Base-by-base conservation (phyloP, 2,888 invertebrate genomes). In the Phanerotoma sp. region DNA sequence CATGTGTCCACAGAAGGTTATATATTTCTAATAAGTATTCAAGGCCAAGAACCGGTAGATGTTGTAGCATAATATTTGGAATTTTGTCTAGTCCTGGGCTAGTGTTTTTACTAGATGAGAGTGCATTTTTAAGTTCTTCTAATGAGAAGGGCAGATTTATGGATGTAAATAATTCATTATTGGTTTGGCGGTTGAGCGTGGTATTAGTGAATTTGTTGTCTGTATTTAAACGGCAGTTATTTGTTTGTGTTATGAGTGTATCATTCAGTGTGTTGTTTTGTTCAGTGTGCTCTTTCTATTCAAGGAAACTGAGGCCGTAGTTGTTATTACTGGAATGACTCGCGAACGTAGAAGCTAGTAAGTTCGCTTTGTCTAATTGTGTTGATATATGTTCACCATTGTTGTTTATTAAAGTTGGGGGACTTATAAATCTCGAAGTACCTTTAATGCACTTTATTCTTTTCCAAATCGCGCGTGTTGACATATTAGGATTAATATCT, bases 1-100 rank as follows among this genome's bases (percentile, higher is more conserved):
- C n/a, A n/a, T n/a, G n/a, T n/a, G n/a, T n/a, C 58, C 60, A 63
- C 3, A 61, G 51, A 16, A 35, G n/a, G 28, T 63, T 63, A 20
- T 45, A 60, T 15, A 63, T 30, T 20, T 57, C 18, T 2, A 57
- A 30, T 10, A 57, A 42, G 10, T 37, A 30, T 9, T 41, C 15
- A 10, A 51, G 9, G 4, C 35, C 45, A 9, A 11, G 28, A 11
- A 5, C 9, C 1, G 56, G 47, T 3, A 63, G 54, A 7, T 63
- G 35, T 57, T 60, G 58, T 2, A 60, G n/a, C 4, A 61, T 30
- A 9, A 32, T 30, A 18, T 54, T 54, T 2, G 56, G 57, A 3
- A 63, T 58, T 2, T 33, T 25, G 21, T 62, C 58, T 5, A 55
- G 58, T 9, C 57, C 60, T 4, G 59, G 57, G 41, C 52, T 46